A percentile compares a stretch with the other conserved stretches of the same genome.
Evolutionary conservation across 1,140 invertebrate genomes (phyloP).

Genomic region (Nasonia longicornis): DNA sequence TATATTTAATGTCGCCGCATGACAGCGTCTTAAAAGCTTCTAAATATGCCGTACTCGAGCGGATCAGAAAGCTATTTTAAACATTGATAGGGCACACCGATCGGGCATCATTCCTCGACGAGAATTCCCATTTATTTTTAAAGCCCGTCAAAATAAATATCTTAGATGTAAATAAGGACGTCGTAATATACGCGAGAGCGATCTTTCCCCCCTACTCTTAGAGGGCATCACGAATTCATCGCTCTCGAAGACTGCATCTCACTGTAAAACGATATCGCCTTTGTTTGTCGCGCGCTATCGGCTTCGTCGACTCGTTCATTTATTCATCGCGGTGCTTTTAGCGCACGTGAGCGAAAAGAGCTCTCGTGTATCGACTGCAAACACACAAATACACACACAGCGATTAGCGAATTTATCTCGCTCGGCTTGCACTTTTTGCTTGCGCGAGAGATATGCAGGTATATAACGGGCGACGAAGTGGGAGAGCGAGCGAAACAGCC

Average conservation of each 20-base stretch:
- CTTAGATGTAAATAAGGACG: not conserved
- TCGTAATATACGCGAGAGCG: not conserved
- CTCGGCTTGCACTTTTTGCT: constrained; percentile 11
- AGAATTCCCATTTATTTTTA: not conserved
- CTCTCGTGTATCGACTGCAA: constrained; percentile 2
- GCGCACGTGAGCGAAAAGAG: constrained; percentile 4
- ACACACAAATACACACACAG: not conserved
- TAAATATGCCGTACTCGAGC: not conserved
- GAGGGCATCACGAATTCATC: constrained; percentile 10
- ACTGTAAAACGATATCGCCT: constrained; percentile 25
- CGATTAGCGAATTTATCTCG: constrained; percentile 40
- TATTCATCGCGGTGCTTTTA: constrained; percentile 41
- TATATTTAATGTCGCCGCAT: no score
- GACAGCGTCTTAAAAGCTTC: not conserved
- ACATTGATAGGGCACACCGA: not conserved
- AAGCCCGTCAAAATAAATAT: not conserved
- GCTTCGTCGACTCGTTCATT: constrained; percentile 19
- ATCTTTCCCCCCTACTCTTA: no score
- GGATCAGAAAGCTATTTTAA: not conserved
- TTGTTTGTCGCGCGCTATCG: constrained; percentile 20
- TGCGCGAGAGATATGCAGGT: not conserved
- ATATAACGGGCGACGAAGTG: not conserved
- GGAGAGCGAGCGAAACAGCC: not conserved
- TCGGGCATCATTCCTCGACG: not conserved
- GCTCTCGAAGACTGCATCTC: not conserved